Conservation (phyloP, 2,888 invertebrate genomes). For the Ypsolopha scabrella region DNA sequence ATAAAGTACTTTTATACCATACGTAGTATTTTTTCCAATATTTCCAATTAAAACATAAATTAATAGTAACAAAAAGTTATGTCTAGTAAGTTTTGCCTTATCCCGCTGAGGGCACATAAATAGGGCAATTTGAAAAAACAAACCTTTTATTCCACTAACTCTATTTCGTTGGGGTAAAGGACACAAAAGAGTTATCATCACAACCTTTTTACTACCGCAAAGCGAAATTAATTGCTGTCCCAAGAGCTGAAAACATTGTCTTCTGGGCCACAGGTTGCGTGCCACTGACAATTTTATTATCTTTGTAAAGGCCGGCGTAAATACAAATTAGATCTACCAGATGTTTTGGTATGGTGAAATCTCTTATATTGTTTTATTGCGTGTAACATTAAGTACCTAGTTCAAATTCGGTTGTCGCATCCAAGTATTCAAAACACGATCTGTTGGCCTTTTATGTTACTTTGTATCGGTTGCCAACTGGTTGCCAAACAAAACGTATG, state of each 20-base stretch:
- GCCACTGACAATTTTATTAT: slow-evolving; percentile 41
- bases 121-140: no score
- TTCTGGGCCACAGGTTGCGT: slow-evolving; percentile 11
- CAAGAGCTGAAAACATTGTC: not conserved
- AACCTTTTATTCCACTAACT: no score
- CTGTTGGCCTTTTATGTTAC: no score
- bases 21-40: no score
- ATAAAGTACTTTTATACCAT: no score
- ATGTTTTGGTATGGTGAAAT: slow-evolving; percentile 17
- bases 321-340: slow-evolving; percentile 33
- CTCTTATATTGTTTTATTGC: not conserved
- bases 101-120: no score
- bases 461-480: no score
- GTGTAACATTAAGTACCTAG: not conserved
- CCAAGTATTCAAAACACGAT: not conserved
- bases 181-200: not conserved
- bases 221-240: not conserved
- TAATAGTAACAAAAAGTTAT: no score
- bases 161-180: not conserved
- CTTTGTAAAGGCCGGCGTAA: slow-evolving; percentile 28
- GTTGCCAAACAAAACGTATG: no score
- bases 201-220: not conserved
- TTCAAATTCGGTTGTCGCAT: not conserved
- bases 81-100: no score
- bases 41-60: no score